These are phyloP conservation scores for Eulemur macaco DNA, from an alignment of 2,113 vertebrate species.

Conservation along the genomic window DNA sequence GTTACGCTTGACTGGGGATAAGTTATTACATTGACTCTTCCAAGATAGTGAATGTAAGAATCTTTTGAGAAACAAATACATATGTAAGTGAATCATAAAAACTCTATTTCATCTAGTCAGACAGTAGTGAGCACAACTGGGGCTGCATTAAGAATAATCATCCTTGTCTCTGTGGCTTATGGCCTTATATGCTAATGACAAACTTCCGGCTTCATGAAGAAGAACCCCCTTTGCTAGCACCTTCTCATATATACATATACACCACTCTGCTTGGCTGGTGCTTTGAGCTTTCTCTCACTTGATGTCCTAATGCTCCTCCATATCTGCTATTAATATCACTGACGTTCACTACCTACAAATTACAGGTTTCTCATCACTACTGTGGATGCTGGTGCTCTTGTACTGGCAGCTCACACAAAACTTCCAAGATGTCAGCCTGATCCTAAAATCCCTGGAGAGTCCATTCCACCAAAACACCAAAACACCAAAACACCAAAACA, in stretches of 20 bases:
- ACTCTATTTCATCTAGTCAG: background rate
- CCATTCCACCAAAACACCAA: background rate
- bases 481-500: background rate
- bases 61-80: background rate
- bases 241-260: background rate
- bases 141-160: background rate
- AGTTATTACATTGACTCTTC: background rate
- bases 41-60: background rate
- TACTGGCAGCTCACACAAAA: background rate
- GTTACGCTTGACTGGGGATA: background rate
- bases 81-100: rapidly evolving
- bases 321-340: background rate
- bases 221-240: background rate
- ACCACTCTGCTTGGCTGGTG: background rate
- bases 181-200: background rate
- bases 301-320: background rate
- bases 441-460: rapidly evolving
- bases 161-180: background rate
- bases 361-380: background rate
- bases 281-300: background rate
- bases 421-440: background rate
- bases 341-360: too few species aligned
- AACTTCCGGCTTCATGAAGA: background rate
- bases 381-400: too few species aligned
- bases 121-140: background rate